These are phyloP conservation scores for Sander lucioperca DNA, from an alignment of 2,113 vertebrate genomes.

Conservation along the genomic window DNA sequence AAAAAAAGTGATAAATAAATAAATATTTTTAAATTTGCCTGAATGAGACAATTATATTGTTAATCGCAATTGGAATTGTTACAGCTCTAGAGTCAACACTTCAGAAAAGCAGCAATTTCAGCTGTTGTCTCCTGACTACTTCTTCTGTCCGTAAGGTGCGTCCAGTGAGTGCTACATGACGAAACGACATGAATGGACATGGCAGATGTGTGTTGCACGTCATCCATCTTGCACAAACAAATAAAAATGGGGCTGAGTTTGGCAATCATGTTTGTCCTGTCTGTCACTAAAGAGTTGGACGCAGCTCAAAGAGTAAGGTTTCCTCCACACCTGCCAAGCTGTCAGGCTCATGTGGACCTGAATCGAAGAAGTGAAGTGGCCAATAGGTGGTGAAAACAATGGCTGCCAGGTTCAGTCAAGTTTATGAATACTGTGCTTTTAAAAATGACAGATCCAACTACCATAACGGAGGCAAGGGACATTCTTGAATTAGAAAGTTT, in stretches of 20 bases:
- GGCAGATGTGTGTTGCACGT: background rate
- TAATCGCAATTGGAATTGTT: no score
- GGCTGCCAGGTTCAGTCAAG: background rate
- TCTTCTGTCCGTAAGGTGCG: background rate
- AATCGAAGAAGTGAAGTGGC: constrained; percentile 1
- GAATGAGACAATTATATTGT: no score
- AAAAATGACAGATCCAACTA: background rate
- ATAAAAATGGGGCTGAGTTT: no score
- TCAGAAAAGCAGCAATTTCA: background rate
- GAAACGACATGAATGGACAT: background rate
- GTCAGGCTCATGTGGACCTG: background rate
- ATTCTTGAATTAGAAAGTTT: background rate
- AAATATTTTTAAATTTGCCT: no score
- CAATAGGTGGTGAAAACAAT: constrained; percentile 23
- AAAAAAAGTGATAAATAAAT: no score
- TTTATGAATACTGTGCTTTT: background rate
- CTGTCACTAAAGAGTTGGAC: background rate
- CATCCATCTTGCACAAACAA: no score
- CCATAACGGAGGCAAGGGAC: background rate
- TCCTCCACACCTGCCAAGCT: constrained; percentile 17
- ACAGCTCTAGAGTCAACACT: background rate
- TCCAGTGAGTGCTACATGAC: background rate
- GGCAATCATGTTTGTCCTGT: background rate
- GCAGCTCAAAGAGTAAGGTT: constrained; percentile 11
- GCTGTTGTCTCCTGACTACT: background rate